A percentile compares a stretch with the other conserved stretches of the same genome.
phyloP scores from a whole-genome alignment of 92 coral and sea anemone genomes.

The Parazoanthus darwini region DNA sequence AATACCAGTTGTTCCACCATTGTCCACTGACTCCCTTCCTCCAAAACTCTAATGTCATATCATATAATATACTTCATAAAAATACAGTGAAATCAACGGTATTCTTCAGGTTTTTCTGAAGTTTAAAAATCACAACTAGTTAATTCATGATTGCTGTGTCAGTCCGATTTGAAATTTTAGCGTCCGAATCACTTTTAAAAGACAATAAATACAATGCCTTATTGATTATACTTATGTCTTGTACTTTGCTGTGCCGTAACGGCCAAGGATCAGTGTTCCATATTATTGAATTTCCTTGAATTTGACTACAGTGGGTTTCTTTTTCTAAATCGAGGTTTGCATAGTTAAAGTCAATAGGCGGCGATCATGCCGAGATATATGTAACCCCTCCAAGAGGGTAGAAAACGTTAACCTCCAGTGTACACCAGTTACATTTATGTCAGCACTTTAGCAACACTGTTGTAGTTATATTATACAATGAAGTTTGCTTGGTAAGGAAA shows the following conservation, averaged over 20 bases:
- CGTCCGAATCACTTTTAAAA: conserved; percentile 21
- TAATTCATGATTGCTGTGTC: conserved; percentile 21
- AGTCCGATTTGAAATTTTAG: conserved; percentile 20
- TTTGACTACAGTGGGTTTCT: conserved; percentile 22
- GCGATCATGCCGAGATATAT: conserved; percentile 22
- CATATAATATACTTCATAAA: conserved; percentile 23
- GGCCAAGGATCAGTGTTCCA: conserved; percentile 24
- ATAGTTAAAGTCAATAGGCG: conserved; percentile 21
- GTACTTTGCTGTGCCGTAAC: conserved; percentile 23
- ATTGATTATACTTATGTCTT: conserved; percentile 19
- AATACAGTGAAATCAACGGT: conserved; percentile 21
- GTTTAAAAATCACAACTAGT: conserved; percentile 20
- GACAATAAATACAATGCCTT: conserved; percentile 20
- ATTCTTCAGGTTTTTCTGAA: conserved; percentile 17
- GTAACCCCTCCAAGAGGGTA: conserved; percentile 24
- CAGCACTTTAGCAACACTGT: conserved; percentile 22
- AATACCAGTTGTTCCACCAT: conserved; percentile 26
- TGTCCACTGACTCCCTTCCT: conserved; percentile 28
- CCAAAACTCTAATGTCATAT: conserved; percentile 25
- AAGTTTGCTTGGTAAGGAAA: conserved; percentile 21
- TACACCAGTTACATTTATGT: conserved; percentile 20
- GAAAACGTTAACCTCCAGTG: conserved; percentile 22
- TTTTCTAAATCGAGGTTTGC: conserved; percentile 21
- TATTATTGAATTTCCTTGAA: conserved; percentile 19
- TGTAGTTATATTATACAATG: conserved; percentile 19